Evolutionary conservation across 1,140 invertebrate species (phyloP).

Genomic region (Sarcophaga peregrina): DNA sequence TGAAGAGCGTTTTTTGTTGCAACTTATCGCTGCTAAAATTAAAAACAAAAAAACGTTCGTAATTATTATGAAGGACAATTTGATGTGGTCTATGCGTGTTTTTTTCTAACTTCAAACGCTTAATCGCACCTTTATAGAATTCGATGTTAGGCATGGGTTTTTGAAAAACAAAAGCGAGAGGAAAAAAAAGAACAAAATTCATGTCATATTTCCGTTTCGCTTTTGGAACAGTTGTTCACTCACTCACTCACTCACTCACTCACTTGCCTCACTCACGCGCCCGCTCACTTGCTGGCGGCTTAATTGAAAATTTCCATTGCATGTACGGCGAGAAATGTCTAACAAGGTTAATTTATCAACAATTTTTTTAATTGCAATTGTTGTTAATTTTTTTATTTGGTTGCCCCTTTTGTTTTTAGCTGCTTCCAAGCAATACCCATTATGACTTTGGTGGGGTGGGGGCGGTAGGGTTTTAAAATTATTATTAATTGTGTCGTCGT

Average conservation of each 20-base stretch:
- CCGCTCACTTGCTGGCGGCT: not conserved
- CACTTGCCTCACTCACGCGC: no score
- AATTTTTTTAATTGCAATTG: constrained; percentile 37
- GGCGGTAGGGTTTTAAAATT: no score
- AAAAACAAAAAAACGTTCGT: not conserved
- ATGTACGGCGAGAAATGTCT: constrained; percentile 8
- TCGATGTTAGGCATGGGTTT: no score
- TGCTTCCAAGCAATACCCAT: no score
- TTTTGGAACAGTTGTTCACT: no score
- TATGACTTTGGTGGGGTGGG: no score
- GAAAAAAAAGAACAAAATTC: not conserved
- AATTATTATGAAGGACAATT: constrained; percentile 35
- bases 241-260: no score
- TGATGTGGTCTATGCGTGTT: constrained; percentile 15
- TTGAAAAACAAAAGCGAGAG: no score
- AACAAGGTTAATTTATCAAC: constrained; percentile 41
- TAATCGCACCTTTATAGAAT: no score
- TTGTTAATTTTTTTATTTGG: not conserved
- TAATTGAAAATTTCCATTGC: constrained; percentile 36
- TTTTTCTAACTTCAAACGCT: not conserved
- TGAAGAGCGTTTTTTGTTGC: not conserved
- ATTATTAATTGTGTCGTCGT: no score
- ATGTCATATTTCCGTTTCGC: constrained; percentile 37
- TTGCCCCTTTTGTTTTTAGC: constrained; percentile 13
- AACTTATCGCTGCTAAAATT: not conserved